Conservation (phyloP, 2,888 invertebrate species). For the Dilophus febrilis region DNA sequence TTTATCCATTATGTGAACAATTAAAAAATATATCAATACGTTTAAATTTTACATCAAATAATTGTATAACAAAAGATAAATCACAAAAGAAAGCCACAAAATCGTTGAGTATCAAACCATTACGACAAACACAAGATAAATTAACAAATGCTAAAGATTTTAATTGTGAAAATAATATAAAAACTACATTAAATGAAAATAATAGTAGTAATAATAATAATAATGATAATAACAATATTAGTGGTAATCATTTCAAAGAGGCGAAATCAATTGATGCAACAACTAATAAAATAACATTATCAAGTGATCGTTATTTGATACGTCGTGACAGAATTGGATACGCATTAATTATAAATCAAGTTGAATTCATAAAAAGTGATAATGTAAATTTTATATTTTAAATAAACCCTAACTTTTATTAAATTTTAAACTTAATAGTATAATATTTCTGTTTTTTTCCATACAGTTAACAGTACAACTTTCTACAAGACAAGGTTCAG, state of each 20-base stretch:
- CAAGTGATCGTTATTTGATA: constrained; percentile 15
- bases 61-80: no score
- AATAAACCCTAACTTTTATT: not conserved
- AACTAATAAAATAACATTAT: no score
- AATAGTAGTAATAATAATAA: no score
- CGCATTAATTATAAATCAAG: constrained; percentile 25
- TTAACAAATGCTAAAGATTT: no score
- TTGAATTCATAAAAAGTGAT: constrained; percentile 15
- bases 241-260: not conserved
- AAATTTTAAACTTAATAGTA: constrained; percentile 1
- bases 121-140: no score
- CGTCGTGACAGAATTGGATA: constrained; percentile 18
- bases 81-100: no score
- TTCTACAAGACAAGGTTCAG: constrained; percentile 22
- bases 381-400: constrained; percentile 12
- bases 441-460: not conserved
- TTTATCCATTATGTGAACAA: constrained; percentile 15
- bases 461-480: not conserved
- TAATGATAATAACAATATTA: no score
- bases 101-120: no score
- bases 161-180: no score
- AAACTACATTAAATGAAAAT: no score
- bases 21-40: constrained; percentile 9
- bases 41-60: constrained; percentile 4
- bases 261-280: not conserved